Base-by-base conservation (phyloP, 2,797 vertebrate species). In the Macropodus opercularis region DNA sequence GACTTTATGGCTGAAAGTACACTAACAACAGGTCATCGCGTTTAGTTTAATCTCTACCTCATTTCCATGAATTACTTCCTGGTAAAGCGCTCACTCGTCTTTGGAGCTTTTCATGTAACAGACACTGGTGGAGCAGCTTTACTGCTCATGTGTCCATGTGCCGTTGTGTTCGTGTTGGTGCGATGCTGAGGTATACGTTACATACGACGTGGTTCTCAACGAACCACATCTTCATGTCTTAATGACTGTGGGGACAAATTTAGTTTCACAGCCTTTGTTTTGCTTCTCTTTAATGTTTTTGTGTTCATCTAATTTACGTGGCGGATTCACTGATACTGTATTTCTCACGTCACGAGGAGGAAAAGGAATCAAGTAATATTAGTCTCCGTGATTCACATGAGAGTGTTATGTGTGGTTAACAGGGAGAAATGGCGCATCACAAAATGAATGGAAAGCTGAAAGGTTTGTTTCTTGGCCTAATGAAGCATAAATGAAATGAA, bases 341-440 rank as follows among this genome's bases (percentile, higher is more conserved):
- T n/a, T 50, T 21, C 69, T 64, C 26, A 66, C 17, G n/a, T n/a
- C n/a, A 4, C 15, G 31, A 48, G 2, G 18, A 41, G 27, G 15
- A 61, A 63, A 57, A 49, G 2, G 54, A 59, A 61, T 71, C 0
- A 34, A 48, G n/a, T 53, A 13, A 11, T 14, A 57, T 57, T 31
- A 17, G 36, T 77, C 15, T 63, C 2, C 27, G 10, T 14, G 24
- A 43, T 9, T 55, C 4, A 53, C 8, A 8, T 22, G 27, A 50
- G 24, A 7, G 32, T 6, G 50, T 18, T 8, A 36, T 58, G 0
- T 0, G 9, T 44, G 18, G 10, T 34, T n/a, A 31, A 39, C 64
- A 47, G 43, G 54, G 23, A 26, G 13, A 43, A 44, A 43, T 18
- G n/a, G 54, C 3, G 41, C 38, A 22, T 7, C 9, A 15, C 0